Conservation (phyloP, 64 coral and sea anemone genomes). For the Trachythela sp. region DNA sequence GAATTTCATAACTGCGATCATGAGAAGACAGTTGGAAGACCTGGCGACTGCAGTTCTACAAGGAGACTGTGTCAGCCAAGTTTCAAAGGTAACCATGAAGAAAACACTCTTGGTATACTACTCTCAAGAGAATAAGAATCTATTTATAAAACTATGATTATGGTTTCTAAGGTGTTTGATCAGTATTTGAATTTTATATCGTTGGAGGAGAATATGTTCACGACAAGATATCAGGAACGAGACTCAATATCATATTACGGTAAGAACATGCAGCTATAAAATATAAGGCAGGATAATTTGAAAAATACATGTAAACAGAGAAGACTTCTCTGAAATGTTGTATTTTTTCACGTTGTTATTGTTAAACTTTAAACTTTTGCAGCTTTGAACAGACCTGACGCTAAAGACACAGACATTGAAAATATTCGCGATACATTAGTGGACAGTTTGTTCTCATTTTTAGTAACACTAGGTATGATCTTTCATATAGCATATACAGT, state of each 20-base stretch:
- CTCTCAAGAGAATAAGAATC: too few relatives aligned
- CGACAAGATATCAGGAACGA: constrained; percentile 88
- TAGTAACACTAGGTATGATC: constrained; percentile 81
- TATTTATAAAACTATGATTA: neutral
- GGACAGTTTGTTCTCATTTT: constrained; percentile 91
- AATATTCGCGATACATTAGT: constrained; percentile 81
- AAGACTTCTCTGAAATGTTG: neutral
- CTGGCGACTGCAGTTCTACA: constrained; percentile 75
- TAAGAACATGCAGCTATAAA: neutral
- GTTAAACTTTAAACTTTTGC: too few relatives aligned
- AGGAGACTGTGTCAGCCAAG: constrained; percentile 87
- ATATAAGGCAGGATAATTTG: neutral
- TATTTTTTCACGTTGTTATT: neutral
- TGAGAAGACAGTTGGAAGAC: constrained; percentile 89
- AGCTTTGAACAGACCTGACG: constrained; percentile 94
- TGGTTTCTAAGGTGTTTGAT: constrained; percentile 75
- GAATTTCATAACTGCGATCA: constrained; percentile 97
- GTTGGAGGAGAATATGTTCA: constrained; percentile 99
- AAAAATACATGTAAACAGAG: neutral
- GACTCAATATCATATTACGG: constrained; percentile 98
- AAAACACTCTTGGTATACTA: too few relatives aligned
- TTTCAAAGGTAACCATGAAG: constrained; percentile 64
- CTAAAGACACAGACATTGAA: constrained; percentile 99
- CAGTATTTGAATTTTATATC: constrained; percentile 99
- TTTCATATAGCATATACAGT: neutral